A percentile compares a stretch with the other conserved stretches of the same genome.
phyloP scores from a whole-genome alignment of 2,113 vertebrate species.

The Tyrannus savana region DNA sequence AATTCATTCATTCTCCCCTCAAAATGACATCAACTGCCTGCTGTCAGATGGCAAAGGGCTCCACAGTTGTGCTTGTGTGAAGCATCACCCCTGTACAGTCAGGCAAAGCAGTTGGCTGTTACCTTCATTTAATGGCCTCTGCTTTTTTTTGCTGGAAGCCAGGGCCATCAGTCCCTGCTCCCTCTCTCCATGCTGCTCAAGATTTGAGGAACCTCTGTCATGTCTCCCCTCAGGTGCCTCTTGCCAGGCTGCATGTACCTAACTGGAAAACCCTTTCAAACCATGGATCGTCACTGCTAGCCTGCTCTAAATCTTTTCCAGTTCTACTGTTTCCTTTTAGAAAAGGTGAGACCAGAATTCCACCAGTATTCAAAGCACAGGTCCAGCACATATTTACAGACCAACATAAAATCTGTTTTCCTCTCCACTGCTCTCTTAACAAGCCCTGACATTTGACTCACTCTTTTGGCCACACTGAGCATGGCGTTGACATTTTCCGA shows the following conservation, averaged over 20 bases:
- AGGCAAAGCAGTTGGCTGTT: rapidly evolving
- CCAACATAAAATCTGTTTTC: background rate
- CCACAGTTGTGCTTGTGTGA: background rate
- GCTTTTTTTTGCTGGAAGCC: background rate
- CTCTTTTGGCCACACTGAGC: background rate
- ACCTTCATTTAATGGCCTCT: background rate
- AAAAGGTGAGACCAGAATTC: background rate
- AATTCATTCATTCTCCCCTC: background rate
- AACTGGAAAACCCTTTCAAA: background rate
- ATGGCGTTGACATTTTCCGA: background rate
- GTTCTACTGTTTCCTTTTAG: background rate
- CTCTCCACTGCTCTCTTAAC: background rate
- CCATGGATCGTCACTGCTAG: background rate
- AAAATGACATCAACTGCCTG: background rate
- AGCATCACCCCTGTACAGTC: background rate
- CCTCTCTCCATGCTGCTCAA: rapidly evolving
- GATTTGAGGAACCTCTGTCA: background rate
- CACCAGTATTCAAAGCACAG: background rate
- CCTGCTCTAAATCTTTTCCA: background rate
- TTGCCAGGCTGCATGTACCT: background rate
- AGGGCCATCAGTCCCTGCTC: background rate
- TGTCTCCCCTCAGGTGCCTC: background rate
- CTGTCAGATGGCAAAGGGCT: background rate
- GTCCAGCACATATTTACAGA: background rate
- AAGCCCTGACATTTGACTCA: background rate